phyloP scores from a whole-genome alignment of 1,140 invertebrate genomes.

The Monochamus saltuarius region DNA sequence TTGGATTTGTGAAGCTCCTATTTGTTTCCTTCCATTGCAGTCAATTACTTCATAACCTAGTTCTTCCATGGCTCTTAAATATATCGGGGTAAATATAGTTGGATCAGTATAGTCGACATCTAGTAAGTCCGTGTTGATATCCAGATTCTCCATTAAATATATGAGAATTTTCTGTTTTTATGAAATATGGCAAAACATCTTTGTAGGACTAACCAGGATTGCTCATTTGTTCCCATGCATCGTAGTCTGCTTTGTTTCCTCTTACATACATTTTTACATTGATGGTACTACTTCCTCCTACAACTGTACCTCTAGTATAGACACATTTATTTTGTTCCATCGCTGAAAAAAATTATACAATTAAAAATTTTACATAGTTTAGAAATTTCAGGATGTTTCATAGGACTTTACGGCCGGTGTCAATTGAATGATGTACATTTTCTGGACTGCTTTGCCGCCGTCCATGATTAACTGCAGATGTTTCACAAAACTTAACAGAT shows the following conservation, averaged over 20 bases:
- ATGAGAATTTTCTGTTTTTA: conserved; percentile 72
- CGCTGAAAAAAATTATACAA: conserved; percentile 39
- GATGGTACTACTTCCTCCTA: conserved; percentile 77
- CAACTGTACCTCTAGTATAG: conserved; percentile 62
- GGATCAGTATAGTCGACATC: conserved; percentile 61
- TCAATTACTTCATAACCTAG: conserved; percentile 58
- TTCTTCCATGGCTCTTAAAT: conserved; percentile 63
- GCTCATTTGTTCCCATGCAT: conserved; percentile 68
- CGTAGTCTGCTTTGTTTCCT: conserved; percentile 66
- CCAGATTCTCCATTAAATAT: conserved; percentile 57
- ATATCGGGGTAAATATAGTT: conserved; percentile 49
- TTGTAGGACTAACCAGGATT: conserved; percentile 81
- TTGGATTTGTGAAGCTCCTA: conserved; percentile 67
- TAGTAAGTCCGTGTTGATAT: conserved; percentile 60
- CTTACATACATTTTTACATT: conserved; percentile 88
- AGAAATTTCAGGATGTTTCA: no score
- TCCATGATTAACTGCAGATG: no score
- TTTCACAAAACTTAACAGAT: no score
- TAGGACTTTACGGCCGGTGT: no score
- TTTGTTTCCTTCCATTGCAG: conserved; percentile 64
- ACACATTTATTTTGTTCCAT: conserved; percentile 44
- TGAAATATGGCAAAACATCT: conserved; percentile 78
- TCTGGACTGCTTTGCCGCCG: no score
- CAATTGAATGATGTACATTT: no score
- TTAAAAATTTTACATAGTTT: no score